Conservation (phyloP, 1,140 invertebrate genomes). For the Harlomillsia oculata region DNA sequence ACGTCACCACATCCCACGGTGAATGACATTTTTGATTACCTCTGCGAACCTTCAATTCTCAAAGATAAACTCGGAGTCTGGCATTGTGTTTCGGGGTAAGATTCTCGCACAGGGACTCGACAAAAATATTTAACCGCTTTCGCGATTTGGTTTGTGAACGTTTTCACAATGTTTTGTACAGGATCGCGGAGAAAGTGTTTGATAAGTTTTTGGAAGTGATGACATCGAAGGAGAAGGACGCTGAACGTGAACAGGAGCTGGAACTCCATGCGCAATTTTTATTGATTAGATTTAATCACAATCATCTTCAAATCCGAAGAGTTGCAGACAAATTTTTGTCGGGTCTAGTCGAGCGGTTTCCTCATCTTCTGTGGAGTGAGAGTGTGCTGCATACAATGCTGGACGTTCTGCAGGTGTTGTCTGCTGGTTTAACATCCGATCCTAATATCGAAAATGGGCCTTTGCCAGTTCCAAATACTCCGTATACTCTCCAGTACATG, state of each 20-base stretch:
- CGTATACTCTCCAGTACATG: constrained; percentile 76
- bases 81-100: constrained; percentile 73
- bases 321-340: constrained; percentile 92
- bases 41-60: constrained; percentile 86
- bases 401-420: constrained; percentile 86
- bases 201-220: constrained; percentile 78
- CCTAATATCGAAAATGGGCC: constrained; percentile 85
- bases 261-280: constrained; percentile 89
- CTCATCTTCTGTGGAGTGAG: constrained; percentile 62
- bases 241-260: constrained; percentile 72
- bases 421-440: constrained; percentile 80
- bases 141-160: too few relatives aligned
- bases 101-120: too few relatives aligned
- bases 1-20: constrained; percentile 77
- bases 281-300: constrained; percentile 93
- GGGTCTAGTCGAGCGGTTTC: constrained; percentile 76
- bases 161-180: constrained; percentile 38
- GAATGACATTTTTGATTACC: constrained; percentile 83
- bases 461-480: constrained; percentile 71
- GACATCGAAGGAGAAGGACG: constrained; percentile 69
- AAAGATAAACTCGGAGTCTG: constrained; percentile 97
- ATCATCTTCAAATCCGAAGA: constrained; percentile 83
- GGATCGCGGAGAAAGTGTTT: constrained; percentile 78
- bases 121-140: too few relatives aligned
- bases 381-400: constrained; percentile 92